Conservation (phyloP, 2,888 invertebrate species). For the Sepioteuthis lessoniana region DNA sequence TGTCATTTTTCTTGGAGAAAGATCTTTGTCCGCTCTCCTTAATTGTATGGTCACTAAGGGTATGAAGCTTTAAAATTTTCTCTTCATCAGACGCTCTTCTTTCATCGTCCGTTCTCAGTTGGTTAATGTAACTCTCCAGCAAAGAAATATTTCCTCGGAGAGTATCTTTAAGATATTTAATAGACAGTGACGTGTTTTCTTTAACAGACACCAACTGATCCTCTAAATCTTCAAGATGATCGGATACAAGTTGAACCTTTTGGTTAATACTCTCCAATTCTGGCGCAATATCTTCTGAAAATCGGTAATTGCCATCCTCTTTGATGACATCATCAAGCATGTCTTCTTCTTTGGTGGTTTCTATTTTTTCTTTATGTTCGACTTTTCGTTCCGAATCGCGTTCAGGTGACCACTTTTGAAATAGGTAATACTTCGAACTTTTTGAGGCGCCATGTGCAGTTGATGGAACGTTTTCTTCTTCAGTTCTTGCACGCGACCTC, state of each 20-base stretch:
- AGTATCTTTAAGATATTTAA: background rate
- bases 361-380: background rate
- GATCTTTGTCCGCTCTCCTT: background rate
- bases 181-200: background rate
- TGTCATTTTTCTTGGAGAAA: background rate
- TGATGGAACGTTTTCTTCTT: background rate
- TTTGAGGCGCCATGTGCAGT: background rate
- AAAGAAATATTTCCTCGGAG: background rate
- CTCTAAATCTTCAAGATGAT: background rate
- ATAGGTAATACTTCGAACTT: background rate
- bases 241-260: conserved; percentile 4
- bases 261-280: background rate
- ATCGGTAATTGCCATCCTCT: background rate
- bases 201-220: background rate
- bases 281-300: background rate
- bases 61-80: background rate
- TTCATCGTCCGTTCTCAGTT: background rate
- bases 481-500: background rate
- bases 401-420: background rate
- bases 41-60: background rate
- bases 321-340: background rate
- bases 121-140: background rate
- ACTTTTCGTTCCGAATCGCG: background rate
- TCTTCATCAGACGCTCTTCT: background rate
- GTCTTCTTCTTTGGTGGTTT: background rate